Percentiles rank a stretch among this genome's conserved stretches.
Evolutionary conservation across 2,888 invertebrate genomes (phyloP).

Genomic region (Coelinius sp.): DNA sequence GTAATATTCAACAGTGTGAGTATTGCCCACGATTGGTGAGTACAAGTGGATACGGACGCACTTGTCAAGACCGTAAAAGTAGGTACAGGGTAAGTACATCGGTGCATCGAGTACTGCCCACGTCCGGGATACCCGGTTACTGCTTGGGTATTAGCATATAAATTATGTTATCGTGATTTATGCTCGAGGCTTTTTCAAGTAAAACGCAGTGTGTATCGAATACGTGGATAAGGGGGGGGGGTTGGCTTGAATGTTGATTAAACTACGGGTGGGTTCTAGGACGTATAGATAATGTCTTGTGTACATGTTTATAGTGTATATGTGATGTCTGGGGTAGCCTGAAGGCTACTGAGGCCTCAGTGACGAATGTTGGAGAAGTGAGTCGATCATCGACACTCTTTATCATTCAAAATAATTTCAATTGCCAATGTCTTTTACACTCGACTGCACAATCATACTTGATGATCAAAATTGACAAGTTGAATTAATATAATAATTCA

Average conservation of each 20-base stretch:
- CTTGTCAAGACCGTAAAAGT: conserved; percentile 46
- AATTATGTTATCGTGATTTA: conserved; percentile 70
- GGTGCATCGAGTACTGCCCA: conserved; percentile 37
- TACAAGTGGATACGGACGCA: conserved; percentile 35
- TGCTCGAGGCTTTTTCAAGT: conserved; percentile 48
- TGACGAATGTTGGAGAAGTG: conserved; percentile 37
- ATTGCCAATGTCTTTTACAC: conserved; percentile 20
- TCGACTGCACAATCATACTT: conserved; percentile 11
- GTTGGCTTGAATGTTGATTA: conserved; percentile 53
- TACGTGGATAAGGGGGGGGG: conserved; percentile 45
- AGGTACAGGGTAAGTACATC: conserved; percentile 33
- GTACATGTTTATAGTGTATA: neutral
- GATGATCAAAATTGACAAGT: neutral
- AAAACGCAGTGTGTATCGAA: conserved; percentile 28
- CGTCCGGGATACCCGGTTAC: conserved; percentile 43
- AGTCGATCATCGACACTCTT: conserved; percentile 43
- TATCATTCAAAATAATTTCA: conserved; percentile 35
- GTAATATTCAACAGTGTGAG: conserved; percentile 23
- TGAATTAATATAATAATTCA: neutral
- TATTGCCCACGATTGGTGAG: conserved; percentile 3
- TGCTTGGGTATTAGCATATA: conserved; percentile 66
- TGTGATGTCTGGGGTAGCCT: conserved; percentile 30
- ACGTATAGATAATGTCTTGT: neutral
- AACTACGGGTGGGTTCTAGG: conserved; percentile 46
- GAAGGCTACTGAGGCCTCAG: conserved; percentile 44